Evolutionary conservation across 2,797 vertebrate species (phyloP).

Genomic region (Nothura maculosa): DNA sequence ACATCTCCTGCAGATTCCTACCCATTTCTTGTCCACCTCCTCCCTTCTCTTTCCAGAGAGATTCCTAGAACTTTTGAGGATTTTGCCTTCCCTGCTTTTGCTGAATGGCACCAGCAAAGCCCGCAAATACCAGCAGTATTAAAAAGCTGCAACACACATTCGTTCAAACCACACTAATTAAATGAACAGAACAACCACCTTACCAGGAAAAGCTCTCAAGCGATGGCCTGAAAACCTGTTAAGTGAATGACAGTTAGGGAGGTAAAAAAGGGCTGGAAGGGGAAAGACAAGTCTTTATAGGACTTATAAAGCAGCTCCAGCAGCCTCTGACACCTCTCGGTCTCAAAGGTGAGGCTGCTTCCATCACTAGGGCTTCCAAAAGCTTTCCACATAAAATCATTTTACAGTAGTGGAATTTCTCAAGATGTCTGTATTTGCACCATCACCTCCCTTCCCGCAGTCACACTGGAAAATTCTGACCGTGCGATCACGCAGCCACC

Average conservation of each 20-base stretch:
- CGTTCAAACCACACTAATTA: neutral
- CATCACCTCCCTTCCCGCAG: neutral
- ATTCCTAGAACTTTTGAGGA: neutral
- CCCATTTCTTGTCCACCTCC: neutral
- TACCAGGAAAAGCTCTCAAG: neutral
- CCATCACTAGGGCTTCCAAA: neutral
- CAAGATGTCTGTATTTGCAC: neutral
- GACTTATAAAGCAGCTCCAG: too few relatives aligned
- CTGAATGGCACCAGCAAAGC: neutral
- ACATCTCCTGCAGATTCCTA: rapidly evolving
- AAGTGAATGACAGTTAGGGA: neutral
- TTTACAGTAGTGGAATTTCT: neutral
- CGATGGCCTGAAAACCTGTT: neutral
- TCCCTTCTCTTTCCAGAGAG: neutral
- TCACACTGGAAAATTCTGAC: neutral
- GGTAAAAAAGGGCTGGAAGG: neutral
- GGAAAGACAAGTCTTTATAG: neutral
- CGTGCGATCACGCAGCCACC: rapidly evolving
- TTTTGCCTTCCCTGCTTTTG: neutral
- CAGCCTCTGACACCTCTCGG: neutral
- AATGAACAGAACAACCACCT: neutral
- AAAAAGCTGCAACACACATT: neutral
- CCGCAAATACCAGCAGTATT: too few relatives aligned
- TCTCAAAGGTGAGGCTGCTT: neutral
- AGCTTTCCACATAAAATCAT: neutral